Percentiles rank a stretch among this genome's conserved stretches.
phyloP scores from a whole-genome alignment of 2,888 invertebrate species.

The Andrena haemorrhoa region DNA sequence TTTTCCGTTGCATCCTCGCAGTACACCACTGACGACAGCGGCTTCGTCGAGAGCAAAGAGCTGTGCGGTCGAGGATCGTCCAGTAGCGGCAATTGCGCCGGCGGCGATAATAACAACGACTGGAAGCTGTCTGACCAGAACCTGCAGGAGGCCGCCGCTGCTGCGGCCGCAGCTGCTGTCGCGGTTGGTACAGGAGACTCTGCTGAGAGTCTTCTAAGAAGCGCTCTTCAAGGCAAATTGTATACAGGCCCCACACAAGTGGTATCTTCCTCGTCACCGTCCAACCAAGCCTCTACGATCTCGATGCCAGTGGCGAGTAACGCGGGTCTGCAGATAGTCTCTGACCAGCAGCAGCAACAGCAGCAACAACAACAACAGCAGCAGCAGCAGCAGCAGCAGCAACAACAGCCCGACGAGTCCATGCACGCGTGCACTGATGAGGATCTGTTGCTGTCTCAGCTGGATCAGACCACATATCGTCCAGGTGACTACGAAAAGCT shows the following conservation, averaged over 20 bases:
- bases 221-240: constrained; percentile 93
- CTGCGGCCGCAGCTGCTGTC: constrained; percentile 70
- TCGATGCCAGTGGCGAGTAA: constrained; percentile 77
- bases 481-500: constrained; percentile 94
- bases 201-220: constrained; percentile 92
- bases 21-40: constrained; percentile 92
- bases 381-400: constrained; percentile 74
- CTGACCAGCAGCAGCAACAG: constrained; percentile 79
- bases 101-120: constrained; percentile 90
- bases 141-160: constrained; percentile 77
- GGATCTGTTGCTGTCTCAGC: constrained; percentile 89
- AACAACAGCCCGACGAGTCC: constrained; percentile 86
- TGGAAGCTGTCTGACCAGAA: constrained; percentile 93
- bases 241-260: constrained; percentile 79
- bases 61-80: constrained; percentile 78
- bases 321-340: constrained; percentile 72
- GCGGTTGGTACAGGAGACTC: constrained; percentile 79
- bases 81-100: constrained; percentile 71
- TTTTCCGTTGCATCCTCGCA: constrained; percentile 68
- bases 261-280: constrained; percentile 77
- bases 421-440: constrained; percentile 88
- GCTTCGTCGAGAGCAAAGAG: constrained; percentile 89
- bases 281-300: constrained; percentile 83
- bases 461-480: constrained; percentile 88
- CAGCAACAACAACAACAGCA: constrained; percentile 65